phyloP scores from a whole-genome alignment of 2,888 invertebrate species.

The Ophioninae sp. region DNA sequence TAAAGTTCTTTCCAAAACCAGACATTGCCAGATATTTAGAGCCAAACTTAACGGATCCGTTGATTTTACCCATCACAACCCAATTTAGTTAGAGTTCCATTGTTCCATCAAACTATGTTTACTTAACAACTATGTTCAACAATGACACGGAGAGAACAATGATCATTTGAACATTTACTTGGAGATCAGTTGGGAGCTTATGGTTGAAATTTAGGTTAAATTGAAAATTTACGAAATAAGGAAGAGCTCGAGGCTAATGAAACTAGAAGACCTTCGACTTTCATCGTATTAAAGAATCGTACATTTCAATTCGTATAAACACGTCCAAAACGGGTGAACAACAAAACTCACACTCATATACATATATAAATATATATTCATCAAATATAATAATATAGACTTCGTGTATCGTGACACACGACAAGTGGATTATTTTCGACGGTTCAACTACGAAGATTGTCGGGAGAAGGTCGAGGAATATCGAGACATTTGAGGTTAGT shows the following conservation, averaged over 20 bases:
- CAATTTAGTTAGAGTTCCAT: too few relatives aligned
- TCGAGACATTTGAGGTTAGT: slow-evolving; percentile 41
- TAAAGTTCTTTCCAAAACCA: too few relatives aligned
- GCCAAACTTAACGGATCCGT: too few relatives aligned
- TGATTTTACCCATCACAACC: too few relatives aligned
- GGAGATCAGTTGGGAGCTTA: too few relatives aligned
- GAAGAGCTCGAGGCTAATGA: background rate
- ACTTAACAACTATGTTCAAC: too few relatives aligned
- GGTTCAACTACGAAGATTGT: slow-evolving; percentile 19
- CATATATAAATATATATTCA: background rate
- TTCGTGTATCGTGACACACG: slow-evolving; percentile 1
- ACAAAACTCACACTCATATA: background rate
- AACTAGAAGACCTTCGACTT: background rate
- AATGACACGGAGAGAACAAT: too few relatives aligned
- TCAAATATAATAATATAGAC: background rate
- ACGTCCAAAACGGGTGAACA: background rate
- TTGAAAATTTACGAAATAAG: too few relatives aligned
- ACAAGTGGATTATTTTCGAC: background rate
- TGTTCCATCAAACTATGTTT: too few relatives aligned
- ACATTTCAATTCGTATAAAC: background rate
- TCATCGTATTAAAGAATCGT: background rate
- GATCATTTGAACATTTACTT: too few relatives aligned
- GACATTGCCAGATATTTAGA: too few relatives aligned
- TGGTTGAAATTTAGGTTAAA: too few relatives aligned
- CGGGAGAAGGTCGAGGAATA: slow-evolving; percentile 16